These are phyloP conservation scores for Pectinophora gossypiella DNA, from an alignment of 1,140 invertebrate genomes.

Conservation along the genomic window DNA sequence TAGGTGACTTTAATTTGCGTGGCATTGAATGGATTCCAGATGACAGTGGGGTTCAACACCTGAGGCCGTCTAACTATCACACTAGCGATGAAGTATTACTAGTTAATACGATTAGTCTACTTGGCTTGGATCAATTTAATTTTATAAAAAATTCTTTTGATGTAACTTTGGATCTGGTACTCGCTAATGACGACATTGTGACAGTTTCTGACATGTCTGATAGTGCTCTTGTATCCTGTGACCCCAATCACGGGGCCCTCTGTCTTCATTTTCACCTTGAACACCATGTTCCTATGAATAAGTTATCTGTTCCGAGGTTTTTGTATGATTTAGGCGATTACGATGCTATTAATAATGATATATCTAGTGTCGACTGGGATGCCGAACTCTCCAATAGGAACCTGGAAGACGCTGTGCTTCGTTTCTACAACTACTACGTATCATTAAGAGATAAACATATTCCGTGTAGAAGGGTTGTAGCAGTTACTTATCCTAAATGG, in stretches of 20 bases:
- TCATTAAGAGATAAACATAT: background rate
- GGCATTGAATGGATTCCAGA: background rate
- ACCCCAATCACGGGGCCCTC: conserved; percentile 15
- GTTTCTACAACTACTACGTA: background rate
- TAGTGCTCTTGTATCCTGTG: conserved; percentile 14
- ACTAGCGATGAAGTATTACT: conserved; percentile 9
- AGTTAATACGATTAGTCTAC: conserved; percentile 10
- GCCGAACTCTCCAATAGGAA: background rate
- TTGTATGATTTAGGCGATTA: background rate
- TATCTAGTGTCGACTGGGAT: background rate
- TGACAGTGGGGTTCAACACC: background rate
- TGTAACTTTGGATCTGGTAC: conserved; percentile 16
- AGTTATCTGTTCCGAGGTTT: background rate
- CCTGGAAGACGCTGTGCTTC: background rate
- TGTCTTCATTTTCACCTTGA: conserved; percentile 4
- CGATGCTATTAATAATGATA: background rate
- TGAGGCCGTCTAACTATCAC: background rate
- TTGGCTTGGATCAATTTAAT: conserved; percentile 12
- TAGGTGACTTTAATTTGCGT: conserved; percentile 13
- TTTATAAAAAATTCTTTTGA: conserved; percentile 8
- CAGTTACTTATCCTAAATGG: background rate
- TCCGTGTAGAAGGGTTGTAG: background rate
- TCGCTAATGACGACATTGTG: conserved; percentile 9
- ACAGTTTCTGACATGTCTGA: conserved; percentile 5
- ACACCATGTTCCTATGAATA: background rate